Evolutionary conservation across 2,113 vertebrate species (phyloP).

Genomic region (Albula goreensis): DNA sequence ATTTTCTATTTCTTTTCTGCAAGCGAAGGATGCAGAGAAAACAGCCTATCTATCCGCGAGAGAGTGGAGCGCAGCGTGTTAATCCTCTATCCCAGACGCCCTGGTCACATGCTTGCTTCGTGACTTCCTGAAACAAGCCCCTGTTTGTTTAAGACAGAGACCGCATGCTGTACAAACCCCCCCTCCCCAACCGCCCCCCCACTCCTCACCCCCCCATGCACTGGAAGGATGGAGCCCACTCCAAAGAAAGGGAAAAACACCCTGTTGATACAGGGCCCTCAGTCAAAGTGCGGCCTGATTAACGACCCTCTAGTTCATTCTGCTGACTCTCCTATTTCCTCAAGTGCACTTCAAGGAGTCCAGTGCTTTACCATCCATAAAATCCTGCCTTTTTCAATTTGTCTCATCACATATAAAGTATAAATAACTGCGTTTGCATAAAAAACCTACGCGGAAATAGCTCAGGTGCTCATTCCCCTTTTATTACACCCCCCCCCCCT

Average conservation of each 20-base stretch:
- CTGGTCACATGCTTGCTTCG: not conserved
- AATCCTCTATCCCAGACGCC: not conserved
- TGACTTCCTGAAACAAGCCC: not conserved
- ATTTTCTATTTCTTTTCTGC: too few species aligned
- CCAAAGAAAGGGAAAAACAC: too few species aligned
- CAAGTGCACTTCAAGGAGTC: conserved; percentile 8
- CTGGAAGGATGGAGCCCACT: not conserved
- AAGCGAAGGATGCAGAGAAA: too few species aligned
- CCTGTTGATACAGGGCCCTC: not conserved
- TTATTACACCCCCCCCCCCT: too few species aligned
- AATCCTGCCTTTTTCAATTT: not conserved
- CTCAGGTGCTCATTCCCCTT: too few species aligned
- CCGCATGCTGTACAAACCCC: too few species aligned
- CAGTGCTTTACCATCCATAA: not conserved
- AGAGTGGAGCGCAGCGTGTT: not conserved
- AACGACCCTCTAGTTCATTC: not conserved
- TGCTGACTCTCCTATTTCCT: conserved; percentile 6
- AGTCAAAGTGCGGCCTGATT: not conserved
- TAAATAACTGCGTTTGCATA: not conserved
- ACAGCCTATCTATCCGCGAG: too few species aligned
- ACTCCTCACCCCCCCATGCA: too few species aligned
- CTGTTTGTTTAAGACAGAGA: conserved; percentile 4
- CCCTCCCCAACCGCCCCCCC: too few species aligned
- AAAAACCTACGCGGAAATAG: not conserved
- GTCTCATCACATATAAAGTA: too few species aligned